Percentiles rank a stretch among this genome's conserved stretches.
These are phyloP conservation scores for Deilephila elpenor DNA, from an alignment of 2,888 invertebrate species.

Conservation along the genomic window DNA sequence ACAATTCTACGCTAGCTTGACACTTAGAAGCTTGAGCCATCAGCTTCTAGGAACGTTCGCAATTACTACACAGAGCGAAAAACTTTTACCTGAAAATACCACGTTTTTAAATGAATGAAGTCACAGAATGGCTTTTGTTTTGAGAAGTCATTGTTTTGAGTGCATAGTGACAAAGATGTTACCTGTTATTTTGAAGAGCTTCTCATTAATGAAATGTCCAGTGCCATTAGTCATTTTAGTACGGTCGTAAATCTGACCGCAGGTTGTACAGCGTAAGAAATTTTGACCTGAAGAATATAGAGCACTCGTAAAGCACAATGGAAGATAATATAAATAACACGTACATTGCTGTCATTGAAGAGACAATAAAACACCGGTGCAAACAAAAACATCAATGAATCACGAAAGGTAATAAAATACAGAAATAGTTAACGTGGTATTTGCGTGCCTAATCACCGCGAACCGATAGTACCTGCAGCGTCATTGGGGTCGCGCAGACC, in stretches of 20 bases:
- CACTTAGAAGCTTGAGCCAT: neutral
- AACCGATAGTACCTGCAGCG: slow-evolving; percentile 55
- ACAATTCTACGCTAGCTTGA: neutral
- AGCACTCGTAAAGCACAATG: too few species aligned
- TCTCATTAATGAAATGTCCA: slow-evolving; percentile 28
- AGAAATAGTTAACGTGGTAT: slow-evolving; percentile 43
- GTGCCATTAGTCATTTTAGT: slow-evolving; percentile 1
- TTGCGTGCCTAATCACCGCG: slow-evolving; percentile 69
- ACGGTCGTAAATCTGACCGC: neutral
- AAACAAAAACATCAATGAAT: slow-evolving; percentile 18
- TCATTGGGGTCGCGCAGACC: slow-evolving; percentile 64
- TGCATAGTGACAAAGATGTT: neutral
- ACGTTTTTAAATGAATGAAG: slow-evolving; percentile 21
- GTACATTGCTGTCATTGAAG: slow-evolving; percentile 16
- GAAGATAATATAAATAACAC: neutral
- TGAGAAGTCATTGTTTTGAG: neutral
- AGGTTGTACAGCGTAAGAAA: neutral
- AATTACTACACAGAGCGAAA: neutral
- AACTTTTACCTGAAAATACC: neutral
- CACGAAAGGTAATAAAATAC: neutral
- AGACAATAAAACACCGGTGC: neutral
- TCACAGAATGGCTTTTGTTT: slow-evolving; percentile 13
- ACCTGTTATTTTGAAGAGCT: neutral
- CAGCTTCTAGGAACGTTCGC: neutral
- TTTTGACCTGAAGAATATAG: slow-evolving; percentile 8